Conservation (phyloP, 2,888 invertebrate species). For the Nomada goodeniana region DNA sequence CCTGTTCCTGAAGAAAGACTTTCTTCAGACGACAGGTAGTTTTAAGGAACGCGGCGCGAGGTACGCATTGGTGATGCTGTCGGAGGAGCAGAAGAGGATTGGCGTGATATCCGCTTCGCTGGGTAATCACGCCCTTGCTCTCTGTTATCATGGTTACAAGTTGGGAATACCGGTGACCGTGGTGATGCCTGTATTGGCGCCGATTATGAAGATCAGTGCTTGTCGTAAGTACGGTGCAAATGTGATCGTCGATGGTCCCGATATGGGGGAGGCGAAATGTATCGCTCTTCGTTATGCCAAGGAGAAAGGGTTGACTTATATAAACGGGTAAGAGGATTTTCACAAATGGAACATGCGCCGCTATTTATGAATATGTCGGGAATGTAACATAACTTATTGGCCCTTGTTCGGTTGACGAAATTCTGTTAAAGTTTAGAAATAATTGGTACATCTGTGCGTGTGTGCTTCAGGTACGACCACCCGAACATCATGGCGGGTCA, state of each 20-base stretch:
- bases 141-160: conserved; percentile 89
- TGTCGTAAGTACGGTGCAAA: conserved; percentile 94
- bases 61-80: conserved; percentile 91
- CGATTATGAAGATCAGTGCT: conserved; percentile 97
- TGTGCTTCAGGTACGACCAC: conserved; percentile 92
- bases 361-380: not conserved
- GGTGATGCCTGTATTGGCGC: conserved; percentile 98
- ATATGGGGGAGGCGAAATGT: conserved; percentile 94
- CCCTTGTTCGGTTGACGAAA: no score
- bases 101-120: conserved; percentile 97
- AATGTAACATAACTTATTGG: no score
- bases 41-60: conserved; percentile 98
- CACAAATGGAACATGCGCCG: not conserved
- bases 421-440: not conserved
- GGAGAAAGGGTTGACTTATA: conserved; percentile 90
- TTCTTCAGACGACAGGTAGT: conserved; percentile 97
- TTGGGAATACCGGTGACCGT: conserved; percentile 89
- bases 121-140: conserved; percentile 96
- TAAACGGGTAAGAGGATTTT: conserved; percentile 90
- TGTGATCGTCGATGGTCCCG: conserved; percentile 92
- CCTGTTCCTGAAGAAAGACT: conserved; percentile 97
- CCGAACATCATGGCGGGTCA: conserved; percentile 98
- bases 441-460: not conserved
- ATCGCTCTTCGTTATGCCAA: conserved; percentile 91
- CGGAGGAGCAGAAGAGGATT: conserved; percentile 88